Evolutionary conservation across 2,113 vertebrate genomes (phyloP), one percentile per base, ranked within the genome.

Genomic region (Gallinago media): DNA sequence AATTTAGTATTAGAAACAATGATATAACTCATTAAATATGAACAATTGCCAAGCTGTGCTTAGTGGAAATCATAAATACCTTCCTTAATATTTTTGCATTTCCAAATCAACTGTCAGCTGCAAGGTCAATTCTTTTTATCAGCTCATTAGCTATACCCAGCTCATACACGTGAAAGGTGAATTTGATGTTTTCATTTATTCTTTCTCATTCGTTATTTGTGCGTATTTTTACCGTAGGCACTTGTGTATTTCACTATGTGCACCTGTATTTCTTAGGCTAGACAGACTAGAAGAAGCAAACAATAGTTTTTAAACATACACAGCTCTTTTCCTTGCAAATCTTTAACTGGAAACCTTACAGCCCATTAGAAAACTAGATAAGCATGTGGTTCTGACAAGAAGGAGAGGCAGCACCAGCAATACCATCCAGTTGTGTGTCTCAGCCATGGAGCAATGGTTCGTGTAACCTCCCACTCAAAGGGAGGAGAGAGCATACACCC

Each of bases 1-100:
- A 79, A 94, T 94, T 81, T 52, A 66, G 38, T 55, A 44, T 67
- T 74, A 82, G 81, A 88, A 91, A 92, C 52, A 82, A 61, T 20
- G 22, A 87, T 40, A 70, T 25, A 85, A 82, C 85, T 63, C 31
- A 86, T 73, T 77, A 83, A 78, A 77, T 52, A 85, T n/a, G 46
- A 96, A n/a, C 58, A 95, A 66, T 31, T 70, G 36, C 74, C 63
- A 91, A 42, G 88, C 38, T 68, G 52, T 58, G 76, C 78, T 74
- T 42, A 22, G 29, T 76, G 52, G 54, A 89, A 81, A 80, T 47
- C 38, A 81, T 55, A 70, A 93, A 91, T 22, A 80, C 18, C 21
- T 52, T 59, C 46, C 86, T 73, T 71, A 40, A 17, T 66, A 82
- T 59, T 91, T 89, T 17, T 75, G 36, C 5, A 38, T 67, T 92